Conservation (phyloP, 1,140 invertebrate genomes). For the Hydropsyche tenuis region DNA sequence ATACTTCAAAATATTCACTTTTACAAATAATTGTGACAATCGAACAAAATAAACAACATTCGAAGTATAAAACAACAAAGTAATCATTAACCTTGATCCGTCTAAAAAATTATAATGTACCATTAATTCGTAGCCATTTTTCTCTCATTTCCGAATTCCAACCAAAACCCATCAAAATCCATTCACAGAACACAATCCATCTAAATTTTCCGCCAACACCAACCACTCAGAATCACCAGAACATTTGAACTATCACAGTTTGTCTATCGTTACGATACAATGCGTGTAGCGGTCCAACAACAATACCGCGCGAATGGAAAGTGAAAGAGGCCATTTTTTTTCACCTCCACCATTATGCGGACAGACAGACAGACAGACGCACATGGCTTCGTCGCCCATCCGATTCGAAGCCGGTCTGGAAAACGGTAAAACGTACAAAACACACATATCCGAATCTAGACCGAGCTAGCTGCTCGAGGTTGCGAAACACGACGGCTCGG, state of each 20-base stretch:
- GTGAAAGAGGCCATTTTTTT: slow-evolving; percentile 48
- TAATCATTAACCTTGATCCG: not conserved
- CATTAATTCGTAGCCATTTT: not conserved
- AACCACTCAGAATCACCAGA: no score
- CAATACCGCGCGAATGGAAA: slow-evolving; percentile 49
- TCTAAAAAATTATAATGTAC: not conserved
- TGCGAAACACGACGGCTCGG: slow-evolving; percentile 29
- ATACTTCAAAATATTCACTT: no score
- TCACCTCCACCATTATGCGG: slow-evolving; percentile 32
- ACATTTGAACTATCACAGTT: not conserved
- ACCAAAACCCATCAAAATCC: not conserved
- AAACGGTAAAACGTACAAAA: slow-evolving; percentile 29
- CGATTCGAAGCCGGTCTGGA: slow-evolving; percentile 32
- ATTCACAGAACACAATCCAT: not conserved
- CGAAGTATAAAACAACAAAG: no score
- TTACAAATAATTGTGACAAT: no score
- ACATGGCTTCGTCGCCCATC: slow-evolving; percentile 4
- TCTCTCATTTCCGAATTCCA: not conserved
- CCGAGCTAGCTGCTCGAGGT: slow-evolving; percentile 7
- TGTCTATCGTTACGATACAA: slow-evolving; percentile 35
- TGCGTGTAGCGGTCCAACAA: slow-evolving; percentile 36
- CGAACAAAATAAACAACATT: no score
- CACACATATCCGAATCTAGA: slow-evolving; percentile 36
- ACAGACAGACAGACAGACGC: not conserved
- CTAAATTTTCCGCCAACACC: not conserved